Evolutionary conservation across 2,888 invertebrate species (phyloP).

Genomic region (Entomobrya multifasciata): DNA sequence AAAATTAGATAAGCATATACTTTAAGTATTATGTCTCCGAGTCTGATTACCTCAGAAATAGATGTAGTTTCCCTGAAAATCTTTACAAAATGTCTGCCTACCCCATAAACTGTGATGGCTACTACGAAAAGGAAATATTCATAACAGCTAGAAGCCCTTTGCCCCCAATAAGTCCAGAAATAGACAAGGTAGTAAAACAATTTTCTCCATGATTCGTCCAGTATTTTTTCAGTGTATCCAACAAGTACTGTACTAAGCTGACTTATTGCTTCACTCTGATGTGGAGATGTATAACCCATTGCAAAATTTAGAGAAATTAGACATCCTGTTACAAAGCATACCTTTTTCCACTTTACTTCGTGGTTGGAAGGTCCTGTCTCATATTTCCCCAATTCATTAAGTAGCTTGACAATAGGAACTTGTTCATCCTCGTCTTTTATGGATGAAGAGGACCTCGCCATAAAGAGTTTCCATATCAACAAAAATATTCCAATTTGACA

Average conservation of each 20-base stretch:
- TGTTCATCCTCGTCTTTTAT: too few relatives aligned
- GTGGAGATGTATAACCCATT: not conserved
- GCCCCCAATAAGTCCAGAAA: not conserved
- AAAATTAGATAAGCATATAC: not conserved
- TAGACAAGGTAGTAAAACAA: not conserved
- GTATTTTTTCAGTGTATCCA: not conserved
- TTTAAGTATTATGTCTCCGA: not conserved
- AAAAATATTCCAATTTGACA: not conserved
- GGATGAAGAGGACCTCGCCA: not conserved
- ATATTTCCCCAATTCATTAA: not conserved
- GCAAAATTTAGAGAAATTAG: not conserved
- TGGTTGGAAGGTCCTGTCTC: not conserved
- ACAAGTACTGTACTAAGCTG: not conserved
- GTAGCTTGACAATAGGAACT: not conserved
- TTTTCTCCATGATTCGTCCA: not conserved
- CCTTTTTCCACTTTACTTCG: not conserved
- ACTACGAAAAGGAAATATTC: not conserved
- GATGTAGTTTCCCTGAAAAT: not conserved
- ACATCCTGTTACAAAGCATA: not conserved
- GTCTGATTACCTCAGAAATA: conserved; percentile 21
- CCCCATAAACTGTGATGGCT: not conserved
- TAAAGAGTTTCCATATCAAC: not conserved
- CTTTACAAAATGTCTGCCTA: not conserved
- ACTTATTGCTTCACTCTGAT: not conserved
- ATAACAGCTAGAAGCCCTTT: not conserved